Evolutionary conservation across 2,113 vertebrate genomes (phyloP).

Genomic region (Upupa epops): DNA sequence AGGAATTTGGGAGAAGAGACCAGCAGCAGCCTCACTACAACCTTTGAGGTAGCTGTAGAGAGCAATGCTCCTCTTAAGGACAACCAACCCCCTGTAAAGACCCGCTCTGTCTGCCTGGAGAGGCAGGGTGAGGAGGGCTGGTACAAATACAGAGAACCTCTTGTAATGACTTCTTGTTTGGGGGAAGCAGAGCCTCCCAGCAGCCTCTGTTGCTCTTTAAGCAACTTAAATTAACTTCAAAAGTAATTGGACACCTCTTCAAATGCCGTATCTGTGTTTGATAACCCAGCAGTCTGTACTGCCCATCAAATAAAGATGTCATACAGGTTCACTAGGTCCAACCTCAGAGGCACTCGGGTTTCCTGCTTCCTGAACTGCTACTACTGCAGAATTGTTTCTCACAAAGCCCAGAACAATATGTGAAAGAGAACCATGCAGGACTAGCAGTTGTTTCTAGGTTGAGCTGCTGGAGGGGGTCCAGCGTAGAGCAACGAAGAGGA

Average conservation of each 20-base stretch:
- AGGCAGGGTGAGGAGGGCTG: not conserved
- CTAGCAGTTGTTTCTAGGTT: not conserved
- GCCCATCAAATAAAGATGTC: not conserved
- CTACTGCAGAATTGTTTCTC: not conserved
- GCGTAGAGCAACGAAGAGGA: no score
- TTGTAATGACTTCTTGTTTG: not conserved
- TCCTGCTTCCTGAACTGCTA: not conserved
- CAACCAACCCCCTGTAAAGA: not conserved
- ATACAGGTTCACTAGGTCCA: not conserved
- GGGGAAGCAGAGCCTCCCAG: not conserved
- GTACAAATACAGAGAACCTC: accelerated
- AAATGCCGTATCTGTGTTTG: not conserved
- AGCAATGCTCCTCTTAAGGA: no score
- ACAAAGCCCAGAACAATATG: not conserved
- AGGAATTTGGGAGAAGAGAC: no score
- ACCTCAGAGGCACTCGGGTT: not conserved
- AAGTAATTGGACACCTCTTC: not conserved
- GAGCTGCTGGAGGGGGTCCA: no score
- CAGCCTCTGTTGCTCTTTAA: not conserved
- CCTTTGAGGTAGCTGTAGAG: no score
- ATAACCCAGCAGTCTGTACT: not conserved
- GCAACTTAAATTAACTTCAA: not conserved
- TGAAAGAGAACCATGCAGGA: not conserved
- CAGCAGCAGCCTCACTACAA: no score
- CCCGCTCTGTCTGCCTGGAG: not conserved